Evolutionary conservation across 2,888 invertebrate genomes (phyloP).

Genomic region (Pilophorus perplexus): DNA sequence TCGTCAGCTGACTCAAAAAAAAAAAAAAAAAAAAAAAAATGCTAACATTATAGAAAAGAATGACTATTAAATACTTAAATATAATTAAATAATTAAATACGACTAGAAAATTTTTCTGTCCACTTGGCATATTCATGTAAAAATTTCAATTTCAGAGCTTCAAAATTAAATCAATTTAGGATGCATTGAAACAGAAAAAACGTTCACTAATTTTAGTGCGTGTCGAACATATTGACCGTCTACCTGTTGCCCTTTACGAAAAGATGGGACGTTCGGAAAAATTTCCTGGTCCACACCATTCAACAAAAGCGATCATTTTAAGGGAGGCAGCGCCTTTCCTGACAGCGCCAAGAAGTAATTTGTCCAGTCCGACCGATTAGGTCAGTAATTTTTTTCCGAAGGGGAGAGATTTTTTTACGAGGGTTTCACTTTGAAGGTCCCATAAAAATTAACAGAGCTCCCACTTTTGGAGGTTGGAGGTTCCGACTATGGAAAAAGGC

Average conservation of each 20-base stretch:
- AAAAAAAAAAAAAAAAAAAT: too few relatives aligned
- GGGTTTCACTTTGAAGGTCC: slow-evolving; percentile 4
- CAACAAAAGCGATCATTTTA: slow-evolving; percentile 33
- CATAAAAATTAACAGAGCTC: slow-evolving; percentile 35
- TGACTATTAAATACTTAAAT: too few relatives aligned
- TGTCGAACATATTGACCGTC: not conserved
- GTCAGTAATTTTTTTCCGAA: slow-evolving; percentile 25
- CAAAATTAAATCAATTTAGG: too few relatives aligned
- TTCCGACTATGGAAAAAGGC: slow-evolving; percentile 1
- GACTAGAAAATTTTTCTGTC: too few relatives aligned
- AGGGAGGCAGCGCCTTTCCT: slow-evolving; percentile 10
- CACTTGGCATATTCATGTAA: too few relatives aligned
- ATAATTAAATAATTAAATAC: too few relatives aligned
- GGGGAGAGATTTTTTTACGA: not conserved
- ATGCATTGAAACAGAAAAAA: too few relatives aligned
- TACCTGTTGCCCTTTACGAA: slow-evolving; percentile 14
- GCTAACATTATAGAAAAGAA: too few relatives aligned
- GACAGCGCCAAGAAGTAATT: slow-evolving; percentile 36
- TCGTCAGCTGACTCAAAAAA: too few relatives aligned
- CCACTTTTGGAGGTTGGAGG: slow-evolving; percentile 1
- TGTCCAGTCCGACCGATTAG: slow-evolving; percentile 33
- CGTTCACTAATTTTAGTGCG: too few relatives aligned
- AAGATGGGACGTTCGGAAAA: not conserved
- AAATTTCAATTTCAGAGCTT: too few relatives aligned
- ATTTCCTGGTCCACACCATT: slow-evolving; percentile 30